These are phyloP conservation scores for Spea bombifrons DNA, from an alignment of 2,113 vertebrate species.

Conservation along the genomic window DNA sequence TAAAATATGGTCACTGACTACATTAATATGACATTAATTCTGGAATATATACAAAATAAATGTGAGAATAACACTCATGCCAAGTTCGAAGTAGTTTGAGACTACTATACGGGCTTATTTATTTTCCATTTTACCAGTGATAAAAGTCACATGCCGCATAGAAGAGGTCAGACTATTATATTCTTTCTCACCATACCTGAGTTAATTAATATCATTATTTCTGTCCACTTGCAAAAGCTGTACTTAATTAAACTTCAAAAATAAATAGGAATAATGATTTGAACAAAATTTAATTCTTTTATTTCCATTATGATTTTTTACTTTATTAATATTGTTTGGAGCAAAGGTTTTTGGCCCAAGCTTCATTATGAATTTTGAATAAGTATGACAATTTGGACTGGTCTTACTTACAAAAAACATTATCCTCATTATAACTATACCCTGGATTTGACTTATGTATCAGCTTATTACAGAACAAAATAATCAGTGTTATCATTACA, in stretches of 20 bases:
- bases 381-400: slow-evolving; percentile 52
- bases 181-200: not conserved
- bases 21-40: too few relatives aligned
- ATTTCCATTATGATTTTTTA: slow-evolving; percentile 3
- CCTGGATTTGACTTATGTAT: slow-evolving; percentile 48
- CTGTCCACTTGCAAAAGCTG: not conserved
- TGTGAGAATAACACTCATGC: too few relatives aligned
- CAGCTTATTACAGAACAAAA: too few relatives aligned
- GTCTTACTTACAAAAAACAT: slow-evolving; percentile 55
- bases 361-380: slow-evolving; percentile 58
- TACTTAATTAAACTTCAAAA: not conserved
- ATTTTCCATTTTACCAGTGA: not conserved
- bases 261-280: not conserved
- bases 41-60: too few relatives aligned
- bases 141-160: not conserved
- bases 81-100: too few relatives aligned
- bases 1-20: too few relatives aligned
- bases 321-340: not conserved
- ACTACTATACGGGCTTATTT: too few relatives aligned
- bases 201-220: slow-evolving; percentile 5
- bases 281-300: not conserved
- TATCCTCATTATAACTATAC: slow-evolving; percentile 20
- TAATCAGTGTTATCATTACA: too few relatives aligned
- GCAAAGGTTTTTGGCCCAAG: slow-evolving; percentile 46
- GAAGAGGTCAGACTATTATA: not conserved